Evolutionary conservation across 1,140 invertebrate genomes (phyloP), one percentile per base, ranked within the genome.

Genomic region (Drosophila bocki): DNA sequence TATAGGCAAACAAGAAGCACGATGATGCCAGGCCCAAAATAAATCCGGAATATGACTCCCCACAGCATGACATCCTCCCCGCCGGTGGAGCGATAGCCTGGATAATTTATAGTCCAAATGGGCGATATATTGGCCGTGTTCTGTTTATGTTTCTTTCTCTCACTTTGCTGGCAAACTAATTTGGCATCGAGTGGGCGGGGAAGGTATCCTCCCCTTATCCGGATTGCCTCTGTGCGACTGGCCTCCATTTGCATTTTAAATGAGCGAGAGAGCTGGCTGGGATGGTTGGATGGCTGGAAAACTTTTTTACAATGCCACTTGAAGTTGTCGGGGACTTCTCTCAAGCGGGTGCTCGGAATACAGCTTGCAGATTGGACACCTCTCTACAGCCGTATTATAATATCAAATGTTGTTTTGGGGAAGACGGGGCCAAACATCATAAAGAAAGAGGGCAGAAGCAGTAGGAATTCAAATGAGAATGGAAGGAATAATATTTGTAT

Each of bases 241-340:
- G 57, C 62, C 57, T 57, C 74, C 84, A 87, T 87, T 87, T 87
- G 84, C 84, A 87, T 87, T 88, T 87, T 68, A 88, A 88, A 87
- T 88, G 80, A 88, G 65, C 19, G 47, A 47, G 53, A 19, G 19
- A 22, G 53, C 22, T 29, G 26, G 68, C 59, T 29, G 71, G 70
- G 70, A n/a, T 50, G 47, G 47, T 15, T 17, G 50, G 51, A 22
- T 45, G 48, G 62, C 60, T 35, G 75, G 67, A 37, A 54, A 74
- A 87, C 77, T 74, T 88, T 87, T 87, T 83, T 78, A 87, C 76
- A 72, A 82, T 69, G 67, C 67, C 76, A 77, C 70, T 82, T 63
- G 71, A 82, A 82, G 71, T 71, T 81, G 50, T 76, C 45, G 64
- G 65, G 22, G 59, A 63, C 53, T 80, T 47, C 45, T 37, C 67